Evolutionary conservation across 1,140 invertebrate genomes (phyloP).

Genomic region (Andrena cerasifolii): DNA sequence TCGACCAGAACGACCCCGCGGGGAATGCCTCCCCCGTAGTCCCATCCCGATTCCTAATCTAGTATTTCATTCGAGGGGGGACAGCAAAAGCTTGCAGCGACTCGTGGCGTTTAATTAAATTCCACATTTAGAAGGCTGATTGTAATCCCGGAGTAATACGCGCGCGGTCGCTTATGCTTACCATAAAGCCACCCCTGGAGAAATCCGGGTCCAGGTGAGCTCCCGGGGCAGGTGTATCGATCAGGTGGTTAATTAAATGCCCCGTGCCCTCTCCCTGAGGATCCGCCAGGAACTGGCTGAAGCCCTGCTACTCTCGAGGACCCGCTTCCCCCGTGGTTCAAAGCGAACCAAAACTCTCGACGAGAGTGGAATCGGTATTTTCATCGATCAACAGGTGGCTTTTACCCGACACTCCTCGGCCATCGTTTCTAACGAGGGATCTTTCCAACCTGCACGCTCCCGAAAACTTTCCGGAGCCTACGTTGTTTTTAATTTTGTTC

Average conservation of each 20-base stretch:
- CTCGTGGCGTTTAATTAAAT: slow-evolving; percentile 54
- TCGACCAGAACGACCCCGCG: neutral
- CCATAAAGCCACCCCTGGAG: slow-evolving; percentile 58
- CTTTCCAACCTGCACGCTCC: slow-evolving; percentile 1
- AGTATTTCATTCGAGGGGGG: neutral
- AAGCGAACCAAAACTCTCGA: slow-evolving; percentile 23
- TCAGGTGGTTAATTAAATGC: slow-evolving; percentile 67
- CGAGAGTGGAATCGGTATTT: slow-evolving; percentile 53
- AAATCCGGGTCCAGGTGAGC: slow-evolving; percentile 64
- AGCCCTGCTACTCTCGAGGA: slow-evolving; percentile 48
- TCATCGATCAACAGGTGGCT: slow-evolving; percentile 64
- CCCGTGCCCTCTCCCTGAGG: slow-evolving; percentile 15
- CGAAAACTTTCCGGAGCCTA: slow-evolving; percentile 8
- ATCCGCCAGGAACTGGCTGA: slow-evolving; percentile 27
- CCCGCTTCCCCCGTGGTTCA: slow-evolving; percentile 23
- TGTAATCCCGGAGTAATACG: slow-evolving; percentile 51
- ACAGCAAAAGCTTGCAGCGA: neutral
- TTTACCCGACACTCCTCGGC: slow-evolving; percentile 25
- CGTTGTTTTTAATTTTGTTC: neutral
- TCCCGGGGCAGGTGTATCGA: slow-evolving; percentile 67
- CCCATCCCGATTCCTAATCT: neutral
- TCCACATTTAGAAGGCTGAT: neutral
- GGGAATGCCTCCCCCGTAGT: neutral
- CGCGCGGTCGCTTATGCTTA: slow-evolving; percentile 39
- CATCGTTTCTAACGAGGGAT: slow-evolving; percentile 34